Evolutionary conservation across 2,797 vertebrate species (phyloP).

Genomic region (Sphenopsis melanotis): DNA sequence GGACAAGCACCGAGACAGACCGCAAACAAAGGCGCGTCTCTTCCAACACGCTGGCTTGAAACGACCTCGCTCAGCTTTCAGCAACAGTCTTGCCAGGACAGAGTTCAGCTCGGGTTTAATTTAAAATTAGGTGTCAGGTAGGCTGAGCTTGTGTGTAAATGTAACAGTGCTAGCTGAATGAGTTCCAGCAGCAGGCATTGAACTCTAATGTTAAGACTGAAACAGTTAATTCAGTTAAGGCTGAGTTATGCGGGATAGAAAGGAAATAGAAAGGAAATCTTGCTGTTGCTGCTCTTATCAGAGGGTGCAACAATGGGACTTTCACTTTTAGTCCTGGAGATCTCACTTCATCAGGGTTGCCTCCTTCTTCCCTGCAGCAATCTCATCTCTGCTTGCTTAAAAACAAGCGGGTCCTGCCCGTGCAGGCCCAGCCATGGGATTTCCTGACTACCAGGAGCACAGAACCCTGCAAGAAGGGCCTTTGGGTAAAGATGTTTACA

Average conservation of each 20-base stretch:
- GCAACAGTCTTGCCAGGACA: neutral
- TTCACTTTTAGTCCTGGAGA: neutral
- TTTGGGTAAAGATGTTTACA: neutral
- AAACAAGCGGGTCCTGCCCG: neutral
- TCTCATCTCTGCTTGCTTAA: neutral
- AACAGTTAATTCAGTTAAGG: neutral
- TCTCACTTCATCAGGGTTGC: neutral
- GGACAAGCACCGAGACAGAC: neutral
- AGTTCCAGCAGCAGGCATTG: neutral
- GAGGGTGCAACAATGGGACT: neutral
- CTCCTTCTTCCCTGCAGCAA: rapidly evolving
- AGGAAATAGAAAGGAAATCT: neutral
- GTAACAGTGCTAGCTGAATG: neutral
- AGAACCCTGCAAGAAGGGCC: rapidly evolving
- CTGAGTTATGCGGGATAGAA: neutral
- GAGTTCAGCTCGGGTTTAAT: neutral
- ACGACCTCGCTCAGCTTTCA: neutral
- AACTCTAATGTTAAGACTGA: neutral
- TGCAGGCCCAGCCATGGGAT: neutral
- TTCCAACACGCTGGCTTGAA: neutral
- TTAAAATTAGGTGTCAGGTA: neutral
- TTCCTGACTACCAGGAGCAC: neutral
- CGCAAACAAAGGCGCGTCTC: neutral
- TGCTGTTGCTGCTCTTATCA: neutral
- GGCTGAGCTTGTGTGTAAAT: neutral